Percentiles rank a stretch among this genome's conserved stretches.
Conservation (phyloP, 1,140 invertebrate genomes). For the Conopomorpha cramerella region DNA sequence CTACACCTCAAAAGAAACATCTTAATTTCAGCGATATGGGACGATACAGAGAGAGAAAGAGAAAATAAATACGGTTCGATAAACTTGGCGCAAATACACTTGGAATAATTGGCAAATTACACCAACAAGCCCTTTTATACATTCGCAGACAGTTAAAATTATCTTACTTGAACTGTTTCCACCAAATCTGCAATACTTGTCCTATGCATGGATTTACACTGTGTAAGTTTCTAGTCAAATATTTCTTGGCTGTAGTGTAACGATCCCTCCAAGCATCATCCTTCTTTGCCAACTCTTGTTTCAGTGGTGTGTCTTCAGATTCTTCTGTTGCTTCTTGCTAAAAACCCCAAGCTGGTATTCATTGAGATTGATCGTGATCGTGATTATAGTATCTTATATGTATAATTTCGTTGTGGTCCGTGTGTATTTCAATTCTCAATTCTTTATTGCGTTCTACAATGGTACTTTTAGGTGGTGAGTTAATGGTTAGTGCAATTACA, state of each 20-base stretch:
- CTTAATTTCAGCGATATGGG: too few relatives aligned
- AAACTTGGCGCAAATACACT: too few relatives aligned
- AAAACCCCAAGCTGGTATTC: not conserved
- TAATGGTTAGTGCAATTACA: too few relatives aligned
- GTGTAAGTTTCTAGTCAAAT: slow-evolving; percentile 67
- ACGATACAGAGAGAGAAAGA: too few relatives aligned
- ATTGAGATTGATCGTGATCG: not conserved
- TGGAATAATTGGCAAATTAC: too few relatives aligned
- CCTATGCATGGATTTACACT: slow-evolving; percentile 82
- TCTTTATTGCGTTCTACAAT: not conserved
- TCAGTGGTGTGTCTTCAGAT: slow-evolving; percentile 52
- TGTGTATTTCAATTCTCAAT: not conserved
- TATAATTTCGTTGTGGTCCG: not conserved
- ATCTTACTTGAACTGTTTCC: slow-evolving; percentile 72
- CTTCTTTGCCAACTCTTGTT: slow-evolving; percentile 66
- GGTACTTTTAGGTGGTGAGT: too few relatives aligned
- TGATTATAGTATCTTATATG: not conserved
- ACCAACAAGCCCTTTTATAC: too few relatives aligned
- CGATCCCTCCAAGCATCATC: slow-evolving; percentile 67
- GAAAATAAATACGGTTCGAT: too few relatives aligned
- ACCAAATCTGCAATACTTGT: slow-evolving; percentile 83
- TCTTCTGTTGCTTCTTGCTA: slow-evolving; percentile 53
- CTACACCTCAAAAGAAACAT: too few relatives aligned
- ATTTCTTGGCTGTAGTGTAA: slow-evolving; percentile 31
- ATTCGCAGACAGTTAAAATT: not conserved